Percentiles rank a stretch among this genome's conserved stretches.
These are phyloP conservation scores for Pseudomyrmex pallidus DNA, from an alignment of 1,140 invertebrate species.

Conservation along the genomic window DNA sequence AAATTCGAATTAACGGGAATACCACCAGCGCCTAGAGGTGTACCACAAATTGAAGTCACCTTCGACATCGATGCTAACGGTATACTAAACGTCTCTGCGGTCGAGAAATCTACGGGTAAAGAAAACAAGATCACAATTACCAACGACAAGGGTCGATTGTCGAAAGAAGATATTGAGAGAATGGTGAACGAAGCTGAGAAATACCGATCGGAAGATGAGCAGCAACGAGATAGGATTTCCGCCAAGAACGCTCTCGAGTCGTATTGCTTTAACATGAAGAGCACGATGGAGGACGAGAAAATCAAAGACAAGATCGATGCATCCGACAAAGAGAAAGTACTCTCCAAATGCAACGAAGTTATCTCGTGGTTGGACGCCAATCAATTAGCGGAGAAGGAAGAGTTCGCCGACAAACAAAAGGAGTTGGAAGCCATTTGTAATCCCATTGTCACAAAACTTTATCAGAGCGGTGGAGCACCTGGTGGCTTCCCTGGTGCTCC, in stretches of 20 bases:
- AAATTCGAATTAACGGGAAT: constrained; percentile 92
- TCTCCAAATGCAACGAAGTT: constrained; percentile 96
- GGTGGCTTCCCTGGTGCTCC: constrained; percentile 84
- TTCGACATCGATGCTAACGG: constrained; percentile 90
- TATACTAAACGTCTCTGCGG: constrained; percentile 87
- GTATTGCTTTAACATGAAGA: constrained; percentile 98
- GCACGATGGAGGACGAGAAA: constrained; percentile 95
- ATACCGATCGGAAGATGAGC: constrained; percentile 89
- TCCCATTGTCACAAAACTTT: constrained; percentile 94
- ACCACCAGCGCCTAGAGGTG: constrained; percentile 92
- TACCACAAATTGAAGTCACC: constrained; percentile 90
- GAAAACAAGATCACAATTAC: constrained; percentile 93
- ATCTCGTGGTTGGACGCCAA: constrained; percentile 98
- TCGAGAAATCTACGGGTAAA: constrained; percentile 86
- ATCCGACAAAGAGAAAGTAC: constrained; percentile 93
- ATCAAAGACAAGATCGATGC: constrained; percentile 96
- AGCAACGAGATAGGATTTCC: constrained; percentile 88
- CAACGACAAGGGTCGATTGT: constrained; percentile 92
- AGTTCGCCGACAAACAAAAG: constrained; percentile 96
- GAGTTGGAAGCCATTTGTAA: constrained; percentile 94
- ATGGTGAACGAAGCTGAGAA: constrained; percentile 90
- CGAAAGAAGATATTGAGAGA: constrained; percentile 92
- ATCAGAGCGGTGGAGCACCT: constrained; percentile 86
- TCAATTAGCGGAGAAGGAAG: constrained; percentile 96
- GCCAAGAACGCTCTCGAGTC: constrained; percentile 88